Percentiles rank a stretch among this genome's conserved stretches.
Conservation (phyloP, 1,140 invertebrate genomes). For the Pogonomyrmex barbatus region DNA sequence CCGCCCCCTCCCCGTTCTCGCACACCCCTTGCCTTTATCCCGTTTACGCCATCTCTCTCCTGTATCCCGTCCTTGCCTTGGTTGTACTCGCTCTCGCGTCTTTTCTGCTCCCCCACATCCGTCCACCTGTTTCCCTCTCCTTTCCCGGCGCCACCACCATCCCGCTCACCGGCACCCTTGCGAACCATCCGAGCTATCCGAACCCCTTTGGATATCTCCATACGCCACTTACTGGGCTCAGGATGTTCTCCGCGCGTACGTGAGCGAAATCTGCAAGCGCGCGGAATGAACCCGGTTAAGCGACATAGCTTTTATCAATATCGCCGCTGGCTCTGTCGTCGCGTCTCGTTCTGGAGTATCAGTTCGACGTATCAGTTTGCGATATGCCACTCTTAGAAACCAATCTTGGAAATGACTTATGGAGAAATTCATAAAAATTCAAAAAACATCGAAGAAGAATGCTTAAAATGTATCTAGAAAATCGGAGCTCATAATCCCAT, state of each 20-base stretch:
- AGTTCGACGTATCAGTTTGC: conserved; percentile 7
- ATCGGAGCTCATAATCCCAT: background rate
- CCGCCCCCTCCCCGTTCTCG: conserved; percentile 32
- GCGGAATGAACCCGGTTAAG: conserved; percentile 66
- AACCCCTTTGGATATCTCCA: conserved; percentile 81
- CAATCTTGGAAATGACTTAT: background rate
- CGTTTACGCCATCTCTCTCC: conserved; percentile 42
- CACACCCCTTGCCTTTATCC: conserved; percentile 55
- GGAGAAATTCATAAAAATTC: background rate
- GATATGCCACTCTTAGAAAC: background rate
- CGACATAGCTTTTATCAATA: conserved; percentile 63
- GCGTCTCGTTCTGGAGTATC: background rate
- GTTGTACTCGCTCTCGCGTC: conserved; percentile 56
- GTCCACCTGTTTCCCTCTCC: conserved; percentile 70
- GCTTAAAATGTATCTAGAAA: background rate
- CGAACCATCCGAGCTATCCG: conserved; percentile 76
- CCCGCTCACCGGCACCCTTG: conserved; percentile 68
- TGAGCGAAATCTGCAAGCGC: conserved; percentile 65
- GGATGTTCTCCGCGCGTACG: conserved; percentile 80
- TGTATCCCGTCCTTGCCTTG: conserved; percentile 58
- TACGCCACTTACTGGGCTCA: conserved; percentile 82
- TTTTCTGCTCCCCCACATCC: conserved; percentile 54
- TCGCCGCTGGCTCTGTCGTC: conserved; percentile 34
- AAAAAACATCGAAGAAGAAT: background rate
- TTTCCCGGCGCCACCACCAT: conserved; percentile 57